phyloP scores from a whole-genome alignment of 1,140 invertebrate species.

The Dinoponera quadriceps region DNA sequence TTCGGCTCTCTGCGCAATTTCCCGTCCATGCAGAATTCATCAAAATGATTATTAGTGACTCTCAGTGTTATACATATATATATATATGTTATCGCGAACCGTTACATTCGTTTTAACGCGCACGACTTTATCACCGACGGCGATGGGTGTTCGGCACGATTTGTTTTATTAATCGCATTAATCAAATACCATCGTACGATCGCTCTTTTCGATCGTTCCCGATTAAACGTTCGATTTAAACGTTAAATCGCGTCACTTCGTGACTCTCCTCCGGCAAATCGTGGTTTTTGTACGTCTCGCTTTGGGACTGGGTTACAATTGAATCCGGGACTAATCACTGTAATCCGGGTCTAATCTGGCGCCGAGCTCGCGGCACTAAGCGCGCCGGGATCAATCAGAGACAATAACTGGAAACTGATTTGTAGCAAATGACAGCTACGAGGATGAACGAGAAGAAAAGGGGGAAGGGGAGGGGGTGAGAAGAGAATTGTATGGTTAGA shows the following conservation, averaged over 20 bases:
- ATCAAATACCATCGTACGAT: neutral
- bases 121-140: neutral
- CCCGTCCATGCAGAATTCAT: conserved; percentile 16
- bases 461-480: no score
- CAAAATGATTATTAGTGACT: conserved; percentile 35
- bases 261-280: neutral
- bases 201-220: neutral
- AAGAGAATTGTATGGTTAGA: no score
- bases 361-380: neutral
- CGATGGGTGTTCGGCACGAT: neutral
- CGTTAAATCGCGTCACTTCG: neutral
- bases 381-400: conserved; percentile 29
- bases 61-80: neutral
- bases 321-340: conserved; percentile 39
- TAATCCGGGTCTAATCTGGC: conserved; percentile 40
- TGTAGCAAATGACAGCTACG: conserved; percentile 10
- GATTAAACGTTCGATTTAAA: conserved; percentile 45
- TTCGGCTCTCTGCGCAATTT: conserved; percentile 16
- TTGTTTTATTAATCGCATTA: conserved; percentile 40
- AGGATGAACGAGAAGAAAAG: conserved; percentile 2
- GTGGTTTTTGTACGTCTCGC: conserved; percentile 17
- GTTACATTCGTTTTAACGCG: neutral
- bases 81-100: neutral
- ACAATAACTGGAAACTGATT: conserved; percentile 42
- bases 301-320: conserved; percentile 4